Conservation (phyloP, 2,113 vertebrate species). For the Erpornis zantholeuca region DNA sequence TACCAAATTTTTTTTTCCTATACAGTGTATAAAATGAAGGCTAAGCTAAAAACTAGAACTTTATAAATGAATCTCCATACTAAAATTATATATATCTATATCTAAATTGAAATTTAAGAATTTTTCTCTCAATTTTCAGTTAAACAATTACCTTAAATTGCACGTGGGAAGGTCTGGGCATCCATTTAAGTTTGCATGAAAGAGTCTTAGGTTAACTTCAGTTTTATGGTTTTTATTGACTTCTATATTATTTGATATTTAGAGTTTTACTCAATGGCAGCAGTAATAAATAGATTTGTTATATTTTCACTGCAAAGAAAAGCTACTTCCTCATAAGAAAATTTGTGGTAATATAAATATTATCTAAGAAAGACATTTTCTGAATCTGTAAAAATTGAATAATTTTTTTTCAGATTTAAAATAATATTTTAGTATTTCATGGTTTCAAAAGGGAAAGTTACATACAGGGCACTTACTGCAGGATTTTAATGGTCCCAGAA, state of each 20-base stretch:
- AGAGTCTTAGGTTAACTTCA: not conserved
- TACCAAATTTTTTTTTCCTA: not conserved
- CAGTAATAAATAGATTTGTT: not conserved
- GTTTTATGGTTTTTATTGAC: not conserved
- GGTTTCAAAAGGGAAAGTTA: not conserved
- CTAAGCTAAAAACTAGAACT: not conserved
- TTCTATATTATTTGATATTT: not conserved
- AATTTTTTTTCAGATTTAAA: not conserved
- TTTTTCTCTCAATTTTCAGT: not conserved
- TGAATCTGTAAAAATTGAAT: not conserved
- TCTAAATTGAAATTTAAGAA: not conserved
- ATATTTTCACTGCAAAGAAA: not conserved
- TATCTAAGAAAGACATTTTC: not conserved
- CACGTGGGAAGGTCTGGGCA: not conserved
- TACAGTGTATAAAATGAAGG: not conserved
- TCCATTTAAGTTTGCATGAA: not conserved
- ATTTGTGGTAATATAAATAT: not conserved
- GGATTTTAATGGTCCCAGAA: not conserved
- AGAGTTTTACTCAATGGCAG: not conserved
- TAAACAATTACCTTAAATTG: not conserved
- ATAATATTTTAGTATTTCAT: not conserved
- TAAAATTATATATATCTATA: not conserved
- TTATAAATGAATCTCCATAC: not conserved
- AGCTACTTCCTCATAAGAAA: not conserved
- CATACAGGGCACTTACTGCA: not conserved